Base-by-base conservation (phyloP, 2,113 vertebrate genomes). In the Triplophysa dalaica region DNA sequence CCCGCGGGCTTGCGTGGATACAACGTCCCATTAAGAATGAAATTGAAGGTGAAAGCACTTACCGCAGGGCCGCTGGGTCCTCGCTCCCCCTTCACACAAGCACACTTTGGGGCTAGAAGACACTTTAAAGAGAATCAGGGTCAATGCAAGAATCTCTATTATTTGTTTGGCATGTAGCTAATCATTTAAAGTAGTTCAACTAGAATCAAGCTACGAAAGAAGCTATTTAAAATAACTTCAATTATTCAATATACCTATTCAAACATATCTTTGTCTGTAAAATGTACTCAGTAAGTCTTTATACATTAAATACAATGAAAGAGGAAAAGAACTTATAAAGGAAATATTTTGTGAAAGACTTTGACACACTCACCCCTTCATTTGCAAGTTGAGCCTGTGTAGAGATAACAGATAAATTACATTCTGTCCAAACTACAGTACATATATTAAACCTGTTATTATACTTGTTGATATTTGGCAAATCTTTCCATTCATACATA, bases 21-120 rank as follows among this genome's bases (percentile, higher is more conserved):
- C 60, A 62, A 1, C 1, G 12, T 60, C 72, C 79, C 68, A 33
- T 65, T 74, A 80, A 7, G 78, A 38, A 70, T 50, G n/a, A 79
- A 14, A 16, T 6, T 81, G 29, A 72, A 48, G 22, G 16, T 14
- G 22, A 67, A 62, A 77, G 78, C 89, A 95, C 95, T 97, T 88
- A 98, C 96, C 79, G 91, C 84, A 82, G 93, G 88, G 62, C 95
- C 95, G 6, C 88, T 88, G 69, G 89, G 84, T 76, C 95, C 96
- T 86, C 89, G 91, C 88, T 97, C 94, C 19, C 95, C 95, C 85
- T 96, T 98, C 83, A 95, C 94, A 89, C 95, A 98, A 50, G 90
- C 85, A 84, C 95, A 98, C 80, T 73, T 89, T 54, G 92, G 84
- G 85, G 88, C 87, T 87, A 92, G 88, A 38, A 93, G 91, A 87